phyloP scores from a whole-genome alignment of 2,113 vertebrate genomes.

The Pan troglodytes region NHGRI_mPanTro3-v2.1_pri NC_072404.2:167877501-167878000 shows the following conservation, averaged over 20 bases:
- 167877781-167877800: neutral
- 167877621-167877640: too few relatives aligned
- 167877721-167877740: neutral
- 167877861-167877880: neutral
- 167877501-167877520: neutral
- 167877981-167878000: neutral
- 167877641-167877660: neutral
- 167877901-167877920: neutral
- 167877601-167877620: too few relatives aligned
- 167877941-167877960: neutral
- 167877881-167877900: neutral
- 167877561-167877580: neutral
- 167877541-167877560: neutral
- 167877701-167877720: accelerated
- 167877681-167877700: too few relatives aligned
- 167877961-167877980: too few relatives aligned
- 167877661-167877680: neutral
- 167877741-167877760: neutral
- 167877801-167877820: neutral
- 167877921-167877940: accelerated
- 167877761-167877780: neutral
- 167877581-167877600: accelerated
- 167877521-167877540: neutral
- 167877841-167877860: neutral
- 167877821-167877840: neutral